These are phyloP conservation scores for Danio kyathit DNA, from an alignment of 2,797 vertebrate genomes.

Conservation along the genomic window DNA sequence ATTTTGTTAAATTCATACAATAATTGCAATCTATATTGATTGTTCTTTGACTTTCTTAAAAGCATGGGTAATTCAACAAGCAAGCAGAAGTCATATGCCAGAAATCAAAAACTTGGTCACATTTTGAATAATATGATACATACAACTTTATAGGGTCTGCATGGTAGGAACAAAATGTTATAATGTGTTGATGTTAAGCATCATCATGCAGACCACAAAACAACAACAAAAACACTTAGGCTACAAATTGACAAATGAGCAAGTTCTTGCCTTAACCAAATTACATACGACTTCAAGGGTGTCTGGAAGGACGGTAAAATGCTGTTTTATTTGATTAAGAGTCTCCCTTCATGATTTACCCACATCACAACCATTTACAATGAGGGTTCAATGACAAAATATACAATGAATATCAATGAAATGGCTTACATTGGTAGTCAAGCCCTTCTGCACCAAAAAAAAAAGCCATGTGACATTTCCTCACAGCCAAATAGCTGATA, in stretches of 20 bases:
- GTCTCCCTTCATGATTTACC: slow-evolving; percentile 3
- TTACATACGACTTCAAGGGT: slow-evolving; percentile 8
- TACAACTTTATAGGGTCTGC: background rate
- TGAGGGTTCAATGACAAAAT: slow-evolving; percentile 17
- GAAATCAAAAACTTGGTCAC: background rate
- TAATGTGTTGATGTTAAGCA: background rate
- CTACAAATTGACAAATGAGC: slow-evolving; percentile 11
- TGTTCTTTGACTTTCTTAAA: background rate
- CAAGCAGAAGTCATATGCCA: background rate
- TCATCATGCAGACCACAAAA: too few species aligned
- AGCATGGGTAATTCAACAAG: too few species aligned
- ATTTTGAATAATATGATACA: background rate
- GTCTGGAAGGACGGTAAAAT: slow-evolving; percentile 20
- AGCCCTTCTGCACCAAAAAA: slow-evolving; percentile 12
- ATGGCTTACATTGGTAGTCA: slow-evolving; percentile 12
- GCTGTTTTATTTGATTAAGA: slow-evolving; percentile 25
- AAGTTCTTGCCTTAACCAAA: slow-evolving; percentile 3
- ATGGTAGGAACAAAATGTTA: background rate
- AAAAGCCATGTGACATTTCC: slow-evolving; percentile 4
- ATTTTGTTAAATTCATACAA: too few species aligned
- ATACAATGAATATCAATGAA: slow-evolving; percentile 35
- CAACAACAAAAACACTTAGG: background rate
- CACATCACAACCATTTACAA: slow-evolving; percentile 11
- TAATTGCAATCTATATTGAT: too few species aligned
- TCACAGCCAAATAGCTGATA: slow-evolving; percentile 44